Evolutionary conservation across 2,797 vertebrate species (phyloP).

Genomic region (Eulemur rubriventer): DNA sequence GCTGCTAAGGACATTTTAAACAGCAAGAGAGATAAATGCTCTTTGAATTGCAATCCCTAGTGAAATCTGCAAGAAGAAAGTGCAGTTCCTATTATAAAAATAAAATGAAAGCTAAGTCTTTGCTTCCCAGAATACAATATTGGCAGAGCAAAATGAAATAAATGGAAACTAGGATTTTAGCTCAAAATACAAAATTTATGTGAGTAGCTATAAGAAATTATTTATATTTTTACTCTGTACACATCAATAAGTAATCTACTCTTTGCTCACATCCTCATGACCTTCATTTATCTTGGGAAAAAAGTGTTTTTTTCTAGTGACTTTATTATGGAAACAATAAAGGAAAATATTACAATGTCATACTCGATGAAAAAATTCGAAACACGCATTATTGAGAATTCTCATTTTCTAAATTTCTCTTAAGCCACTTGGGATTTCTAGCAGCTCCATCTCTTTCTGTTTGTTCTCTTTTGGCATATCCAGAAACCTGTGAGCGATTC

Average conservation of each 20-base stretch:
- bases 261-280: not conserved
- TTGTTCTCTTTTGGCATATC: constrained; percentile 50
- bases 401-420: constrained; percentile 32
- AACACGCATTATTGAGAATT: constrained; percentile 18
- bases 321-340: constrained; percentile 26
- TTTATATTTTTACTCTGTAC: not conserved
- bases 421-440: not conserved
- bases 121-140: not conserved
- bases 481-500: constrained; percentile 23
- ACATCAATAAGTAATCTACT: not conserved
- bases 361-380: constrained; percentile 27
- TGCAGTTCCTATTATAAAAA: not conserved
- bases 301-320: not conserved
- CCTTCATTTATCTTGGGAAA: not conserved
- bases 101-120: constrained; percentile 31
- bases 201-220: not conserved
- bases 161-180: not conserved
- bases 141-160: constrained; percentile 23
- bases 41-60: constrained; percentile 20
- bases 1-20: constrained; percentile 43
- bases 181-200: constrained; percentile 12
- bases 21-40: constrained; percentile 13
- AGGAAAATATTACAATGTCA: not conserved
- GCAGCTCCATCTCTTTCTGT: not conserved
- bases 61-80: constrained; percentile 30